Evolutionary conservation across 2,113 vertebrate species (phyloP), one percentile per base, ranked within the genome.

Genomic region (Myrmecobius fasciatus): DNA sequence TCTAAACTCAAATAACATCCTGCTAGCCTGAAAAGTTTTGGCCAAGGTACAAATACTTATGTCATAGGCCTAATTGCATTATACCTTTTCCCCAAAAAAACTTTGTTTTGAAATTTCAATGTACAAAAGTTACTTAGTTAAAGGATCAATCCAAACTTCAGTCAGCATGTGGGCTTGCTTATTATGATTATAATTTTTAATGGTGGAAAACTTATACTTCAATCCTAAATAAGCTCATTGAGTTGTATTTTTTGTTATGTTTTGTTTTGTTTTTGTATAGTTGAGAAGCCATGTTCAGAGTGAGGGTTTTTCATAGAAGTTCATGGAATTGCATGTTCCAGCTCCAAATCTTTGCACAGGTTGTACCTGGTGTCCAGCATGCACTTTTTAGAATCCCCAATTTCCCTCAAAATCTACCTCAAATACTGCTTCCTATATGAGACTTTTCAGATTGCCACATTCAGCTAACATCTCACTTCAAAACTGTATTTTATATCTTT

Each of bases 11-110:
- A 93, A 95, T 47, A 94, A 96, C 1, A 53, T 3, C 51, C 49
- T 89, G 25, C 83, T 83, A 83, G n/a, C 67, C 31, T 53, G 93
- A 95, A 96, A 91, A 97, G 89, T 91, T 96, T 94, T 89, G 94
- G 53, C 25, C 75, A 96, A 53, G 60, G 91, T 60, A 93, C 89
- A 53, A 95, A 97, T 91, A 93, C 22, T 12, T 36, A 20, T 25
- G n/a, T 28, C 0, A 5, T 49, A 93, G 91, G 17, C 52, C 36
- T 17, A 93, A 12, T 43, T 28, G 52, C 51, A 48, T 3, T 47
- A 25, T 17, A 92, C 5, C 3, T 24, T 25, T 28, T 0, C 10
- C 14, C n/a, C 5, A 24, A 51, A 51, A 51, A 83, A 25, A 3
- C 24, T 8, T 20, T 26, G 92, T 96, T 97, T 91, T 95, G 52